Conservation (phyloP, 2,113 vertebrate genomes). For the Hystrix brachyura region DNA sequence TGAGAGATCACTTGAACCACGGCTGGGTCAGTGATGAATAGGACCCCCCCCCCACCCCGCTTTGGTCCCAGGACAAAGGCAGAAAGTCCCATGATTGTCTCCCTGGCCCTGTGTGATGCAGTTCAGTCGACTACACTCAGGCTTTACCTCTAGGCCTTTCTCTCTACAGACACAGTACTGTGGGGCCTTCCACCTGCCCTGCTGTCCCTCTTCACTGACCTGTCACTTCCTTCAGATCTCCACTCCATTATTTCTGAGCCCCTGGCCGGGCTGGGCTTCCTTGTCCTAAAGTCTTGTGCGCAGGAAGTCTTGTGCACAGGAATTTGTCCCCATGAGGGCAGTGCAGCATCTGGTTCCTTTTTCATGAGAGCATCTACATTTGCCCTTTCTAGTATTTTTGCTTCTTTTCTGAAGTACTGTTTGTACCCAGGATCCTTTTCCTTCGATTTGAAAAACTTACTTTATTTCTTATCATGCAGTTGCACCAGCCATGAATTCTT, state of each 20-base stretch:
- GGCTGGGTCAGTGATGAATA: not conserved
- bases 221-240: not conserved
- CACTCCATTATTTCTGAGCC: not conserved
- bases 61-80: not conserved
- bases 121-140: not conserved
- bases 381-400: rapidly evolving
- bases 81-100: not conserved
- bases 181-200: not conserved
- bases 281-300: not conserved
- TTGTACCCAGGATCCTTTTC: not conserved
- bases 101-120: not conserved
- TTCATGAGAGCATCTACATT: rapidly evolving
- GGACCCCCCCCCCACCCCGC: not conserved
- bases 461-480: not conserved
- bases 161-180: not conserved
- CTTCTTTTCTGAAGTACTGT: not conserved
- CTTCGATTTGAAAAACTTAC: not conserved
- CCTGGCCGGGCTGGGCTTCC: not conserved
- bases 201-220: not conserved
- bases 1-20: not conserved
- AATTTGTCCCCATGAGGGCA: not conserved
- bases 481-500: not conserved
- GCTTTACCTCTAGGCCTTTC: not conserved
- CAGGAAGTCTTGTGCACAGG: too few relatives aligned
- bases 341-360: not conserved